These are phyloP conservation scores for Muntiacus muntjak DNA, from an alignment of 2,113 vertebrate species.

Conservation along the genomic window DNA sequence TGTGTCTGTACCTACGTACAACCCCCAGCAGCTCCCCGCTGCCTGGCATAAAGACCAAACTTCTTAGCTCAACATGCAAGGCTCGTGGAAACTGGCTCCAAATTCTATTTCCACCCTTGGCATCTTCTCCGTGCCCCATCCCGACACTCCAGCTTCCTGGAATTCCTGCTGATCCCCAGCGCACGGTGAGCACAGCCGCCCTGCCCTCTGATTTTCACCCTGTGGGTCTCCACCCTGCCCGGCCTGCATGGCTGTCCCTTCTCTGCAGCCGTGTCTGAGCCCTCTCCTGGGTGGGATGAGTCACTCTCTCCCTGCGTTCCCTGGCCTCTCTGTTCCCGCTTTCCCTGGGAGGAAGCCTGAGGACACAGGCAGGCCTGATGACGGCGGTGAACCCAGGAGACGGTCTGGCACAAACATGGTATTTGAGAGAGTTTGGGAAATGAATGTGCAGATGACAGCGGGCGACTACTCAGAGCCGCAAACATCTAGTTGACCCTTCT, in stretches of 20 bases:
- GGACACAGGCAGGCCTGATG: background rate
- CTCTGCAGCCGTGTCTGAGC: background rate
- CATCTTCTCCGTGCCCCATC: background rate
- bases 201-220: background rate
- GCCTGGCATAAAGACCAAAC: background rate
- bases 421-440: background rate
- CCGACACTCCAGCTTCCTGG: background rate
- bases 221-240: background rate
- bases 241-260: background rate
- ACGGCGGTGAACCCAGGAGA: background rate
- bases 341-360: background rate
- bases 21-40: background rate
- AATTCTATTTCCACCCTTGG: background rate
- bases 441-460: background rate
- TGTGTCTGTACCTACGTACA: background rate
- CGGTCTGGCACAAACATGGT: background rate
- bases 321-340: background rate
- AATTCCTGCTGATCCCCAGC: background rate
- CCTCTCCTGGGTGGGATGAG: background rate
- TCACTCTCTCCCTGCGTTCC: constrained; percentile 13
- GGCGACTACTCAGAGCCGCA: background rate
- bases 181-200: too few relatives aligned
- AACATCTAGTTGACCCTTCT: background rate
- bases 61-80: background rate
- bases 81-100: background rate